Base-by-base conservation (phyloP, 2,888 invertebrate species). In the Scrobipalpa atriplicella region DNA sequence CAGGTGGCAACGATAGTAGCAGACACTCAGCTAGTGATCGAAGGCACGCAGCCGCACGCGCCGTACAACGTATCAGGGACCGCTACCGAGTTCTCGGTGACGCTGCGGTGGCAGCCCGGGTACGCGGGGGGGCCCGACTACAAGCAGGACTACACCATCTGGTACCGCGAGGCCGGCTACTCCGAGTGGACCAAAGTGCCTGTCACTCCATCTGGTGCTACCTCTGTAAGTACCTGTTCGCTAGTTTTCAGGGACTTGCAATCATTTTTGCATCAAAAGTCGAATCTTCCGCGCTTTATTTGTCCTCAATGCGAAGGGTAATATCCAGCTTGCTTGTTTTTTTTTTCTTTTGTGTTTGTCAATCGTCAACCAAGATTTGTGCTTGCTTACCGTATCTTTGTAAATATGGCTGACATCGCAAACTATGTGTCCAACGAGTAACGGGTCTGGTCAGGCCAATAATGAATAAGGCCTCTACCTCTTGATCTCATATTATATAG, bases 1-100 rank as follows among this genome's bases (percentile, higher is more conserved):
- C 73, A 93, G 93, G 98, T 99, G 75, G 98, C 98, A 58, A 98
- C 98, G n/a, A 96, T 99, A 84, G 96, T 98, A 67, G 96, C 97
- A 19, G 95, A 97, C 73, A 97, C 98, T 63, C 97, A 97, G 84
- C 93, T 98, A 69, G 97, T 98, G 75, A 96, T 98, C 74, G 97
- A 98, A 90, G 98, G 98, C 70, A 99, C 99, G 16, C 98, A 98
- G 81, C 99, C 99, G 16, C 99, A 99, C 91, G 98, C 99, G 56
- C 99, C 99, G 0, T 98, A 98, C 93, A 99, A 99, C 90, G 95
- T 99, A 69, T 96, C 97, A 36, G 98, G 97, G 51, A 95, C 96
- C 61, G 96, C 98, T 56, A 97, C 96, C 0, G 97, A 98, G 90
- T 98, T 98, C 87, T 95, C 97, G 70, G 98, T 98, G 69, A 97